A percentile compares a stretch with the other conserved stretches of the same genome.
Evolutionary conservation across 2,113 vertebrate genomes (phyloP).

Genomic region (Burhinus oedicnemus): DNA sequence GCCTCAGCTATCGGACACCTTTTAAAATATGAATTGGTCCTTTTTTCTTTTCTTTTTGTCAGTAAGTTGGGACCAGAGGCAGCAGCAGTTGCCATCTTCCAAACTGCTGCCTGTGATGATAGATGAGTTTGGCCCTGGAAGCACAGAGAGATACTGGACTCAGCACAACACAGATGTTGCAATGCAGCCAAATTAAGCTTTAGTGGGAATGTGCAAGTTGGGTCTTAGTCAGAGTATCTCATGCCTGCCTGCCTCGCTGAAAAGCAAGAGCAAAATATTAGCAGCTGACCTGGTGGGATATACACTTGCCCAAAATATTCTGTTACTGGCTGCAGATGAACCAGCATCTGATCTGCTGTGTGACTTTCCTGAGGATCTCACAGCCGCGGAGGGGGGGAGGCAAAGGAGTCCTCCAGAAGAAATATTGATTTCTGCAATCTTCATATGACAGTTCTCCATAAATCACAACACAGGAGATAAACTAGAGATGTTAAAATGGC

Average conservation of each 20-base stretch:
- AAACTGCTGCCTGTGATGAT: conserved; percentile 74
- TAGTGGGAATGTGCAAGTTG: conserved; percentile 62
- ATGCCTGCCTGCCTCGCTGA: conserved; percentile 48
- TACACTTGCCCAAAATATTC: conserved; percentile 56
- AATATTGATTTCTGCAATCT: conserved; percentile 15
- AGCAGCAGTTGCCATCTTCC: conserved; percentile 61
- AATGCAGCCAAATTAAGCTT: conserved; percentile 70
- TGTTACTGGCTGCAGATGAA: conserved; percentile 50
- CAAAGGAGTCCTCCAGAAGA: conserved; percentile 20
- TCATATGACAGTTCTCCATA: not conserved
- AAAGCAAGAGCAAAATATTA: conserved; percentile 70
- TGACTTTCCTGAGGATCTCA: conserved; percentile 51
- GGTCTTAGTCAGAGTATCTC: conserved; percentile 61
- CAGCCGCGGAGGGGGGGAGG: not conserved
- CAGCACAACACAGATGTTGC: conserved; percentile 75
- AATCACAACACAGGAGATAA: not conserved
- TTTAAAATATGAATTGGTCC: conserved; percentile 6
- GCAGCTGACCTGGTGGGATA: conserved; percentile 64
- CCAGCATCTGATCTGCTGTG: conserved; percentile 37
- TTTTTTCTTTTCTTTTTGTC: not conserved
- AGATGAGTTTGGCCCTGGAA: conserved; percentile 67
- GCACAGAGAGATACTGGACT: conserved; percentile 59
- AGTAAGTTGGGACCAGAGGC: conserved; percentile 28
- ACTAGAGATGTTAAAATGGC: not conserved
- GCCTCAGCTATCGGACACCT: not conserved